phyloP scores from a whole-genome alignment of 2,797 vertebrate species.

The Xenopus petersii region DNA sequence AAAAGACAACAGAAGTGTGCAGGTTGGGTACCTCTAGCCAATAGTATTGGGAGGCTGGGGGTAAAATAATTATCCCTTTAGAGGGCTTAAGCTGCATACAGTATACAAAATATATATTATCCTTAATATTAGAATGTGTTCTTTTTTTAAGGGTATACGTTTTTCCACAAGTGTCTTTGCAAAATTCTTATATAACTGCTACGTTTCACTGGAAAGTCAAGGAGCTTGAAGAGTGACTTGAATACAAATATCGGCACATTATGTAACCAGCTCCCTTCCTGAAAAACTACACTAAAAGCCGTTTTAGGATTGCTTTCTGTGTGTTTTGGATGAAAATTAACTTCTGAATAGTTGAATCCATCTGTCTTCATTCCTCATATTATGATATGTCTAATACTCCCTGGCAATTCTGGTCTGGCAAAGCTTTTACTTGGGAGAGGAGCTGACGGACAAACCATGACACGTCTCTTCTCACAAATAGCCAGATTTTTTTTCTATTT shows the following conservation, averaged over 20 bases:
- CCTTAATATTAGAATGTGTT: too few relatives aligned
- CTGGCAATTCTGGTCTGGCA: constrained; percentile 32
- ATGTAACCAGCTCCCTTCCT: constrained; percentile 39
- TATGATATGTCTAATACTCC: constrained; percentile 40
- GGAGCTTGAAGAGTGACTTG: constrained; percentile 31
- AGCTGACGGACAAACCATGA: constrained; percentile 10
- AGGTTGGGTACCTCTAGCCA: too few relatives aligned
- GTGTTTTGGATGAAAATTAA: constrained; percentile 33
- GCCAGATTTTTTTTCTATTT: background rate
- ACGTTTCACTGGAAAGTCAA: constrained; percentile 28
- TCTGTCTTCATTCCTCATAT: constrained; percentile 44
- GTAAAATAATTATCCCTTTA: too few relatives aligned
- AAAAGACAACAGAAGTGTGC: too few relatives aligned
- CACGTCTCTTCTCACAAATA: background rate
- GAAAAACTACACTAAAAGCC: constrained; percentile 30
- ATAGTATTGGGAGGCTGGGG: too few relatives aligned
- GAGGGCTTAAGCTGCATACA: too few relatives aligned
- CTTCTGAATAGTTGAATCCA: constrained; percentile 39
- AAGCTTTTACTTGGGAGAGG: background rate
- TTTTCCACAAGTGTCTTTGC: too few relatives aligned
- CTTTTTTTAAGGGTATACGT: too few relatives aligned
- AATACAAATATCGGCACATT: constrained; percentile 40
- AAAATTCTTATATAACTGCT: too few relatives aligned
- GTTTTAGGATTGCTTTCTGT: constrained; percentile 34
- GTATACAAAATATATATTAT: too few relatives aligned